Percentiles rank a stretch among this genome's conserved stretches.
Conservation (phyloP, 1,140 invertebrate genomes). For the Drusus annulatus region DNA sequence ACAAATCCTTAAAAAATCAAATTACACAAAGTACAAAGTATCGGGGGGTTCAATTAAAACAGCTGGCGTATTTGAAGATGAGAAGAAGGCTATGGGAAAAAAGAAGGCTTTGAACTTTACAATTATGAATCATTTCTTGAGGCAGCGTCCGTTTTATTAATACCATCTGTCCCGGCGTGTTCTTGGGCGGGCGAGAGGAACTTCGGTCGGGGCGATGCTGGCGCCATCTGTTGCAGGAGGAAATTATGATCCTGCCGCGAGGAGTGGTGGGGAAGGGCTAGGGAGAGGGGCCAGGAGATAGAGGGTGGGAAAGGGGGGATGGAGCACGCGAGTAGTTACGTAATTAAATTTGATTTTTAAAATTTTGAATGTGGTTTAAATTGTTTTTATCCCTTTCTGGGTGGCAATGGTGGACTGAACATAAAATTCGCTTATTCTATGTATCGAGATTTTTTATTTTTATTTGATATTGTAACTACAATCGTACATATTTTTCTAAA, state of each 20-base stretch:
- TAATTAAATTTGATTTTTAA: too few species aligned
- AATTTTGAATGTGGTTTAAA: too few species aligned
- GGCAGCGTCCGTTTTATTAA: constrained; percentile 58
- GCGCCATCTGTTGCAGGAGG: constrained; percentile 59
- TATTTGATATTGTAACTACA: too few species aligned
- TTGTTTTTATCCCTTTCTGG: too few species aligned
- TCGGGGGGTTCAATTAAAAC: constrained; percentile 46
- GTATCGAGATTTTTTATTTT: too few species aligned
- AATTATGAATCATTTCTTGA: constrained; percentile 58
- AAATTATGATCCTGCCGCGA: constrained; percentile 56
- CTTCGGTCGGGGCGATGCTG: constrained; percentile 34
- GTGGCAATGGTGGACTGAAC: too few species aligned
- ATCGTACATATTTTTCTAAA: too few species aligned
- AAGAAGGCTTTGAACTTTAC: constrained; percentile 55
- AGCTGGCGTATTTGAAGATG: constrained; percentile 43
- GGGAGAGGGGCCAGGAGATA: background rate
- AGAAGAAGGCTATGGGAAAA: constrained; percentile 19
- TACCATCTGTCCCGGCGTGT: constrained; percentile 57
- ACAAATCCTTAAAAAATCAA: background rate
- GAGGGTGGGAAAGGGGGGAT: background rate
- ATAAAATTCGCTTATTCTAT: too few species aligned
- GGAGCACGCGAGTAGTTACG: too few species aligned
- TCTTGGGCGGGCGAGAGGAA: constrained; percentile 39
- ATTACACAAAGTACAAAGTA: constrained; percentile 31
- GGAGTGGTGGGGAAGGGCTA: constrained; percentile 26